Conservation (phyloP, 1,140 invertebrate species). For the Nephila pilipes region DNA sequence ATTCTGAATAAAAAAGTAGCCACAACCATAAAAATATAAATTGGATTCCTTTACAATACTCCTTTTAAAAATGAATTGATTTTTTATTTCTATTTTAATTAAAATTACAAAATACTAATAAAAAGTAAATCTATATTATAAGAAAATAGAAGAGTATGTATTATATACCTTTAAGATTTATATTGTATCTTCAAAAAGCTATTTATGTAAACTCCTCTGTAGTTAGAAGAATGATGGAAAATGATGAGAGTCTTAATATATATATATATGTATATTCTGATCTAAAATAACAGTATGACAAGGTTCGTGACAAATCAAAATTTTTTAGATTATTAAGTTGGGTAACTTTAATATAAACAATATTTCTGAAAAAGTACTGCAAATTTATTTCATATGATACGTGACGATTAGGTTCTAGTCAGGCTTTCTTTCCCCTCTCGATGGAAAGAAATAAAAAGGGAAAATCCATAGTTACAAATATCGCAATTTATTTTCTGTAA, state of each 20-base stretch:
- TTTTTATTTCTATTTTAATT: too few species aligned
- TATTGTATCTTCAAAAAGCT: too few species aligned
- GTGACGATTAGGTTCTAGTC: neutral
- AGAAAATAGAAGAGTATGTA: too few species aligned
- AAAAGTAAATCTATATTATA: too few species aligned
- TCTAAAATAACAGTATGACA: neutral
- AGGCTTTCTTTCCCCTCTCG: neutral
- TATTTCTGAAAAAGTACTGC: neutral
- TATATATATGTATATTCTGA: neutral
- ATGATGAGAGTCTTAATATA: neutral
- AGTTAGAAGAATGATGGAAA: neutral
- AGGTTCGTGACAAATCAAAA: neutral
- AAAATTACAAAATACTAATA: too few species aligned
- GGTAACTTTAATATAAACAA: neutral
- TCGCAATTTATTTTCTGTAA: neutral
- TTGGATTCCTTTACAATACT: too few species aligned
- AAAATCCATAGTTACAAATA: neutral
- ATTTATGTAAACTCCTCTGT: too few species aligned
- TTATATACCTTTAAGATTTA: too few species aligned
- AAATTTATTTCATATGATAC: conserved; percentile 20
- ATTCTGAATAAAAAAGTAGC: too few species aligned
- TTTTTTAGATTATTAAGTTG: neutral
- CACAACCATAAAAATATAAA: too few species aligned
- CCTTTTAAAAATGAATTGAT: too few species aligned
- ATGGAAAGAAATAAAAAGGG: neutral